phyloP scores from a whole-genome alignment of 2,888 invertebrate genomes.

The Meandrusa payeni region DNA sequence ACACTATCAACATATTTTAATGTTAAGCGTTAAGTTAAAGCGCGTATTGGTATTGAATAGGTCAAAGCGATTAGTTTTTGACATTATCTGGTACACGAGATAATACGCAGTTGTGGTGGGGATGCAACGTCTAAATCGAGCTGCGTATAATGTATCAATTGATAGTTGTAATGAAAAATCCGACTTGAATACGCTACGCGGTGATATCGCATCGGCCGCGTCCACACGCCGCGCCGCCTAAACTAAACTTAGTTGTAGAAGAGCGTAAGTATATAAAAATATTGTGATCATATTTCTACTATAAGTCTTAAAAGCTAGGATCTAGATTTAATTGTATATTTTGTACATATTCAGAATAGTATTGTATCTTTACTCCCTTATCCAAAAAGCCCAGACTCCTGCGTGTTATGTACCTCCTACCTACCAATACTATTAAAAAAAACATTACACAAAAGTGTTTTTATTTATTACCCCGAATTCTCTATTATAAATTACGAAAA shows the following conservation, averaged over 20 bases:
- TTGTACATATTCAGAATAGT: conserved; percentile 81
- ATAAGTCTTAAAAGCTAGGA: conserved; percentile 72
- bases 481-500: not conserved
- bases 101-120: too few species aligned
- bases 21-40: too few species aligned
- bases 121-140: too few species aligned
- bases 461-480: conserved; percentile 32
- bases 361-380: conserved; percentile 80
- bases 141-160: too few species aligned
- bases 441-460: conserved; percentile 72
- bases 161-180: too few species aligned
- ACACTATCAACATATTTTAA: too few species aligned
- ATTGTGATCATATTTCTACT: conserved; percentile 80
- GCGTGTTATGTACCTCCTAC: conserved; percentile 82
- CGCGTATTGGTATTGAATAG: too few species aligned
- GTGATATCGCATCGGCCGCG: conserved; percentile 60
- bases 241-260: conserved; percentile 54
- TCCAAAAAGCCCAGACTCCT: conserved; percentile 79
- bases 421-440: conserved; percentile 82
- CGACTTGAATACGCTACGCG: too few species aligned
- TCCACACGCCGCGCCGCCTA: conserved; percentile 42
- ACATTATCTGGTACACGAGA: too few species aligned
- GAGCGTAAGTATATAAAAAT: conserved; percentile 74
- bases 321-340: conserved; percentile 77
- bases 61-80: too few species aligned